These are phyloP conservation scores for Craseonycteris thonglongyai DNA, from an alignment of 2,113 vertebrate genomes.

Conservation along the genomic window DNA sequence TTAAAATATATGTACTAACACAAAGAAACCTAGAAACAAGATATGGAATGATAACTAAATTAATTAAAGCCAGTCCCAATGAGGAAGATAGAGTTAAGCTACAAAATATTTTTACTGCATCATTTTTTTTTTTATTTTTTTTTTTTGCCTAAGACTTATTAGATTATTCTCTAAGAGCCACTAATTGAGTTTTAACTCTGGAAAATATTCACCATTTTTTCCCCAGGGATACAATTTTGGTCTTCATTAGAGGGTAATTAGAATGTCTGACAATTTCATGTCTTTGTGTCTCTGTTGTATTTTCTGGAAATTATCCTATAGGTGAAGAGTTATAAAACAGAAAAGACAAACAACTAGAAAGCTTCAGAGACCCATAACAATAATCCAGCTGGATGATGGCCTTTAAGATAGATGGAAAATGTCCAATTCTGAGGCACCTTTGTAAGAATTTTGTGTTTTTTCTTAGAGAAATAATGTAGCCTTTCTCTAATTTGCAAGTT, in stretches of 20 bases:
- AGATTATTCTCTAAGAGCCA: background rate
- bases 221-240: background rate
- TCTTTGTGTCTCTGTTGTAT: background rate
- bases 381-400: constrained; percentile 57
- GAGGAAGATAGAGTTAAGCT: background rate
- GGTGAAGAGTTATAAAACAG: constrained; percentile 31
- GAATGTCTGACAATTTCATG: constrained; percentile 45
- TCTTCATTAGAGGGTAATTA: constrained; percentile 10
- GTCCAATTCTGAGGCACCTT: constrained; percentile 62
- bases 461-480: constrained; percentile 69
- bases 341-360: constrained; percentile 25
- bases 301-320: constrained; percentile 2
- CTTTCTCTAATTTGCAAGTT: constrained; percentile 75
- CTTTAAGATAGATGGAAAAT: constrained; percentile 64
- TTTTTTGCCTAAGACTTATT: background rate
- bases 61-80: background rate
- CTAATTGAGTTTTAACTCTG: background rate
- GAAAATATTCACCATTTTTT: background rate
- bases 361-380: constrained; percentile 33
- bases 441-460: constrained; percentile 67
- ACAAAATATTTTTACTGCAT: background rate
- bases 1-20: background rate
- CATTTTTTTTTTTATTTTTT: too few species aligned
- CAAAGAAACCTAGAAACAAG: background rate
- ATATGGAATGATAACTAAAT: background rate